Conservation (phyloP, 2,797 vertebrate species). For the Tokudaia tokunoshimensis region DNA sequence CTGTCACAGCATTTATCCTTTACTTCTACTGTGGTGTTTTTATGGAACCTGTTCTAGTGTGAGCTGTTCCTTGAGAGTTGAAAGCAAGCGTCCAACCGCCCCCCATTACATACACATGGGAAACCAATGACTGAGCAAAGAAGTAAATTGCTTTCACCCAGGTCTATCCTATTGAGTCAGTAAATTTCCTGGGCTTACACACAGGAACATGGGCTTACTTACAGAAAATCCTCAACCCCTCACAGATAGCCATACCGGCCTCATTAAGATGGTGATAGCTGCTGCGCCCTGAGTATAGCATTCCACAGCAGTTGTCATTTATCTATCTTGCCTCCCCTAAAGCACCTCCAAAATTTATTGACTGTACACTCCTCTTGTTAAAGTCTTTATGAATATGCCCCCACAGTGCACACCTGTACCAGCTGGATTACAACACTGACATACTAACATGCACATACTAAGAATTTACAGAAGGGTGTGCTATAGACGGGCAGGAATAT, state of each 20-base stretch:
- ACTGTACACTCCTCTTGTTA: not conserved
- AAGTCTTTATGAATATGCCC: conserved; percentile 28
- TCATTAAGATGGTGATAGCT: not conserved
- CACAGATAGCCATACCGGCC: not conserved
- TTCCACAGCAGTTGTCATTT: not conserved
- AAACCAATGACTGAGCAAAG: not conserved
- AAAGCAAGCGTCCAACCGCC: not conserved
- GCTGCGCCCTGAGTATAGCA: not conserved
- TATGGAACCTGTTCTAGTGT: not conserved
- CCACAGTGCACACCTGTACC: not conserved
- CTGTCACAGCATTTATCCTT: not conserved
- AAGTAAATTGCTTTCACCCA: not conserved
- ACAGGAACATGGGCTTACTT: not conserved
- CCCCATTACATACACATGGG: not conserved
- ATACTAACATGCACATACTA: not conserved
- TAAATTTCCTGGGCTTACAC: not conserved
- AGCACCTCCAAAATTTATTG: not conserved
- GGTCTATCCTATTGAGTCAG: not conserved
- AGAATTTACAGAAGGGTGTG: conserved; percentile 29
- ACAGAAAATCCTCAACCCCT: not conserved
- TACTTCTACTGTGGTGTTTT: not conserved
- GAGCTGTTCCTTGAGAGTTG: not conserved
- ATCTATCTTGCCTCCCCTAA: not conserved
- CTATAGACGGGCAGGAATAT: not conserved
- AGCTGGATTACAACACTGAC: not conserved